Percentiles rank a stretch among this genome's conserved stretches.
These are phyloP conservation scores for Sinelater perroti DNA, from an alignment of 2,888 invertebrate species.

Conservation along the genomic window DNA sequence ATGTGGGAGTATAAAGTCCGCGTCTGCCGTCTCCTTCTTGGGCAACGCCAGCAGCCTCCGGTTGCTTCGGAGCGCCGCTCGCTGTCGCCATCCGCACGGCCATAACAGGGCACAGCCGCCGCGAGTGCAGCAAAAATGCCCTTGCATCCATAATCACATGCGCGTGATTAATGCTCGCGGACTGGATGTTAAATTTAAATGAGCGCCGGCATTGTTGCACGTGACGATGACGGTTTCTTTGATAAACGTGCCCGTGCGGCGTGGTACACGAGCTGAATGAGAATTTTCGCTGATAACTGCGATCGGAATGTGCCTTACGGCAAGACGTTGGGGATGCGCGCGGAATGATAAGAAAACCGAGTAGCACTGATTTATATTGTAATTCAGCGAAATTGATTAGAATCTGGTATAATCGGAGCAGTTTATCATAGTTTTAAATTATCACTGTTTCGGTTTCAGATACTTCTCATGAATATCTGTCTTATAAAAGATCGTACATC, in stretches of 20 bases:
- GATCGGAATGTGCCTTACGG: not conserved
- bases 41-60: slow-evolving; percentile 2
- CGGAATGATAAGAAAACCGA: too few species aligned
- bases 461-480: too few species aligned
- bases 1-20: slow-evolving; percentile 13
- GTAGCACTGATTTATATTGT: too few species aligned
- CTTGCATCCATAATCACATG: slow-evolving; percentile 17
- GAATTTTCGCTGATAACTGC: slow-evolving; percentile 4
- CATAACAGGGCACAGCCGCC: slow-evolving; percentile 9
- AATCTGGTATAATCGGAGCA: too few species aligned
- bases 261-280: slow-evolving; percentile 19
- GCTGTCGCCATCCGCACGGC: slow-evolving; percentile 4
- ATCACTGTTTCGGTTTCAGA: too few species aligned
- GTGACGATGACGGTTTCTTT: slow-evolving; percentile 25
- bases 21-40: slow-evolving; percentile 8
- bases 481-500: too few species aligned
- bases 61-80: not conserved
- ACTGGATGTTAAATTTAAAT: slow-evolving; percentile 9
- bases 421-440: too few species aligned
- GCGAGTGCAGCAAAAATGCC: slow-evolving; percentile 20
- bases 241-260: slow-evolving; percentile 14
- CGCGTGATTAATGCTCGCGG: slow-evolving; percentile 19
- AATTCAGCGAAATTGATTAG: too few species aligned
- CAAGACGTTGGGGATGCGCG: too few species aligned
- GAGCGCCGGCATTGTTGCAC: slow-evolving; percentile 5